Conservation (phyloP, 2,797 vertebrate species). For the Natrix natrix region DNA sequence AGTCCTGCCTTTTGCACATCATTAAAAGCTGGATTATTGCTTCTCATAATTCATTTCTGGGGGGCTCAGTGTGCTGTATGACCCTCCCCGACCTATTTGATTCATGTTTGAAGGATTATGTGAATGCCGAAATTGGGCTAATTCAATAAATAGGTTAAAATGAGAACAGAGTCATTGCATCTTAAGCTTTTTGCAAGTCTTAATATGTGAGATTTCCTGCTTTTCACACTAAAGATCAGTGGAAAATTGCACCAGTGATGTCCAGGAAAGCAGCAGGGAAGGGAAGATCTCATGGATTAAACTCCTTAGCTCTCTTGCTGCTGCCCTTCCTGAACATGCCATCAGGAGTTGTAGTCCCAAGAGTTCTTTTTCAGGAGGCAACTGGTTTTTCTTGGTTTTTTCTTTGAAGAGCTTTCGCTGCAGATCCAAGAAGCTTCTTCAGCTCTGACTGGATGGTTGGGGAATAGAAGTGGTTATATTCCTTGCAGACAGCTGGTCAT, state of each 20-base stretch:
- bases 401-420: too few relatives aligned
- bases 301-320: background rate
- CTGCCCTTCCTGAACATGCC: background rate
- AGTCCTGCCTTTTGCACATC: background rate
- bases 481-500: too few relatives aligned
- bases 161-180: background rate
- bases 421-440: too few relatives aligned
- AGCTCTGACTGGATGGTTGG: too few relatives aligned
- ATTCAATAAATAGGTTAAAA: background rate
- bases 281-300: background rate
- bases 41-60: background rate
- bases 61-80: background rate
- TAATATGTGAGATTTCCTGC: background rate
- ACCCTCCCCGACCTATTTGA: background rate
- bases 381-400: too few relatives aligned
- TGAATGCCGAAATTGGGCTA: background rate
- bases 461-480: too few relatives aligned
- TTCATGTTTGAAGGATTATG: background rate
- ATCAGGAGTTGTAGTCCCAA: background rate
- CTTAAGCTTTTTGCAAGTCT: background rate
- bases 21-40: background rate
- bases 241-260: background rate
- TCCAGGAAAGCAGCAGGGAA: background rate
- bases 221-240: background rate
- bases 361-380: too few relatives aligned